A percentile compares a stretch with the other conserved stretches of the same genome.
Evolutionary conservation across 2,113 vertebrate genomes (phyloP).

Genomic region (Hippopotamus amphibius): DNA sequence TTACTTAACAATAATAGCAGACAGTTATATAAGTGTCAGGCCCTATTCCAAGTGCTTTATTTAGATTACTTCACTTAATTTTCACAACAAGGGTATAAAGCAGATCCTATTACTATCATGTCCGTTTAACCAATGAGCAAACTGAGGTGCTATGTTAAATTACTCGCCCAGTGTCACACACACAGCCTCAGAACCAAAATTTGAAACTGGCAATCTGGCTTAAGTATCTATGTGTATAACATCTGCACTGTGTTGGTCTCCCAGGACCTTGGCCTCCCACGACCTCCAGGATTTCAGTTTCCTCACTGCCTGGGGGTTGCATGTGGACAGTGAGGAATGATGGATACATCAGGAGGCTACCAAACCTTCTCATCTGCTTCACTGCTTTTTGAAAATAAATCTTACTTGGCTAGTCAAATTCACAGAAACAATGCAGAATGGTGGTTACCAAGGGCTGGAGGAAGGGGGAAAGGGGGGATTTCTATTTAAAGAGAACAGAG

Average conservation of each 20-base stretch:
- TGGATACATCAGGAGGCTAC: background rate
- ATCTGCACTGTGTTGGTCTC: background rate
- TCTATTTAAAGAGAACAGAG: background rate
- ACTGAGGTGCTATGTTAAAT: background rate
- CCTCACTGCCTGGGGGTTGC: background rate
- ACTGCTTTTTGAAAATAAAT: background rate
- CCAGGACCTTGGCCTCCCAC: background rate
- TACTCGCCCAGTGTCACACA: background rate
- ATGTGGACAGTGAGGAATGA: background rate
- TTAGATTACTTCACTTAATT: background rate
- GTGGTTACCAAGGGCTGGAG: background rate
- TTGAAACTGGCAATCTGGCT: background rate
- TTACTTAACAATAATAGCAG: background rate
- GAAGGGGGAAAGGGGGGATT: fast-evolving
- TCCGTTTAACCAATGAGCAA: background rate
- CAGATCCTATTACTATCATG: background rate
- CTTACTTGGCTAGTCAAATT: background rate
- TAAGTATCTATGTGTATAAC: background rate
- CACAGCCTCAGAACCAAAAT: background rate
- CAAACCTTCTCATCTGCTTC: background rate
- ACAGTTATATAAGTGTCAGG: background rate
- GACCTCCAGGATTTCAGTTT: background rate
- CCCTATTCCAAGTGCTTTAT: background rate
- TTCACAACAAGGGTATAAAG: background rate
- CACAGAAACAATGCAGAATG: background rate